phyloP scores from a whole-genome alignment of 1,140 invertebrate genomes.

The Drosophila nannoptera region DNA sequence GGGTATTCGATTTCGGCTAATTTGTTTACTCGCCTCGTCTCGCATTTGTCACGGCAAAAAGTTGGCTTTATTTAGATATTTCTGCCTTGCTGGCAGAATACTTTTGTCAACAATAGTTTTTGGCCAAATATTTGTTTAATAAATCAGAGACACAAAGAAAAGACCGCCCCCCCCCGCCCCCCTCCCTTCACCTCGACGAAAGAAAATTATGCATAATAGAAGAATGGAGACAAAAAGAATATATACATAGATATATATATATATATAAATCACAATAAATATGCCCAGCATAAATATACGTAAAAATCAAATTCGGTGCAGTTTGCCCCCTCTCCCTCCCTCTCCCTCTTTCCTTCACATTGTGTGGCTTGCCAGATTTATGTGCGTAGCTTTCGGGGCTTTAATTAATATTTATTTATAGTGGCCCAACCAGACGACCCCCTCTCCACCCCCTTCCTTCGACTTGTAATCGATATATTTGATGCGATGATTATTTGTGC shows the following conservation, averaged over 20 bases:
- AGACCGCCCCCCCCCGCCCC: constrained; percentile 4
- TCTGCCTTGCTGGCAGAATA: background rate
- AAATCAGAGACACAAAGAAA: constrained; percentile 49
- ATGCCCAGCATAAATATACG: constrained; percentile 47
- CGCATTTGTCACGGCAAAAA: constrained; percentile 19
- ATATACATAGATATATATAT: constrained; percentile 14
- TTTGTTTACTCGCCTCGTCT: constrained; percentile 20
- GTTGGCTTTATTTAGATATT: constrained; percentile 13
- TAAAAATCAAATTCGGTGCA: constrained; percentile 36
- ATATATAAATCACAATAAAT: background rate
- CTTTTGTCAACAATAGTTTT: constrained; percentile 63
- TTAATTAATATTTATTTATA: constrained; percentile 75
- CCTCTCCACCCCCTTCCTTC: constrained; percentile 37
- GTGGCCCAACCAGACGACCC: constrained; percentile 8
- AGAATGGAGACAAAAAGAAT: constrained; percentile 22
- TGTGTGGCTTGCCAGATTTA: constrained; percentile 40
- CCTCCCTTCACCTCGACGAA: too few relatives aligned
- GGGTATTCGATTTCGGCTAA: background rate
- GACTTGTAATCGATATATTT: constrained; percentile 67
- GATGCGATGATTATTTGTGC: constrained; percentile 39
- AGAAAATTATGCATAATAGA: background rate
- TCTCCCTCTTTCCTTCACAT: background rate
- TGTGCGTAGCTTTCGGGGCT: constrained; percentile 21
- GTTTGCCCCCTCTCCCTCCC: constrained; percentile 43
- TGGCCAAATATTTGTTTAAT: constrained; percentile 66